These are phyloP conservation scores for Epizoanthus rinbou DNA, from an alignment of 92 coral and sea anemone species.

Conservation along the genomic window DNA sequence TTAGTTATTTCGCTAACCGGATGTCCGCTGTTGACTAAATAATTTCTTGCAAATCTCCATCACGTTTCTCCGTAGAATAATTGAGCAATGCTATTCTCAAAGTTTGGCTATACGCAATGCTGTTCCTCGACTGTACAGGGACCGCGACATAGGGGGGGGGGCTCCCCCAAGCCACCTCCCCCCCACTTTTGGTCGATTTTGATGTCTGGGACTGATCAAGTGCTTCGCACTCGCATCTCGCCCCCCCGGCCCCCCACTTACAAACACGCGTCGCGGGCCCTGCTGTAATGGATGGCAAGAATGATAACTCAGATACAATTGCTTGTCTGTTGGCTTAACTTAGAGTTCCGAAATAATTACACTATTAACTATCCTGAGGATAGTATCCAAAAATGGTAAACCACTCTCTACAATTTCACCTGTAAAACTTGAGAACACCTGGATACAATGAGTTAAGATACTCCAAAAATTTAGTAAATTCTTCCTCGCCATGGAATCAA, in stretches of 20 bases:
- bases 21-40: constrained; percentile 2
- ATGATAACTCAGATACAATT: background rate
- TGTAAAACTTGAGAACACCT: too few species aligned
- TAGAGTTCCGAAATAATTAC: background rate
- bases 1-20: background rate
- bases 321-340: background rate
- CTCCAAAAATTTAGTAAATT: background rate
- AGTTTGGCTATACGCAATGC: too few species aligned
- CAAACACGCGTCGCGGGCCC: too few species aligned
- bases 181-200: too few species aligned
- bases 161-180: too few species aligned
- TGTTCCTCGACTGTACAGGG: background rate
- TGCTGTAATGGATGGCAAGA: background rate
- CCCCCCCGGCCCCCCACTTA: too few species aligned
- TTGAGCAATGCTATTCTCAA: background rate
- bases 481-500: background rate
- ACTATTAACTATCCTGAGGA: background rate
- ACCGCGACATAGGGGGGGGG: too few species aligned
- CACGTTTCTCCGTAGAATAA: background rate
- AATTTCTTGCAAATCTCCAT: background rate
- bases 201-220: too few species aligned
- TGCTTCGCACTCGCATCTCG: too few species aligned
- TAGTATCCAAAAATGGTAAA: background rate
- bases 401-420: background rate
- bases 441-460: too few species aligned